Base-by-base conservation (phyloP, 1,140 invertebrate genomes). In the Drosophila mojavensis region DNA sequence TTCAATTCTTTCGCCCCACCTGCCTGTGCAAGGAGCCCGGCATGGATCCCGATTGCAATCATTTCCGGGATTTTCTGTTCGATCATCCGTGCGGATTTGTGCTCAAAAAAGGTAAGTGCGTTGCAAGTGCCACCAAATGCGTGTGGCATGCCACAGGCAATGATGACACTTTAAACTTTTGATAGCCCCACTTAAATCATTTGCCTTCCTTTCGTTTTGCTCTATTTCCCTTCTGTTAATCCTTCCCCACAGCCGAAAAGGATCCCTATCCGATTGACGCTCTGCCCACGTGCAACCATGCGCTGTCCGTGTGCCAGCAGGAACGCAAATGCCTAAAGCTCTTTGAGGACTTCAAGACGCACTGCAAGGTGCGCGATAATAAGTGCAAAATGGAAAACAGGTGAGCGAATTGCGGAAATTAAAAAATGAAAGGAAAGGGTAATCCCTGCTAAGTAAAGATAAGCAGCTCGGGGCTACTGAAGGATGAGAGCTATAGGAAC, bases 51-150 rank as follows among this genome's bases (percentile, higher is more conserved):
- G 96, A 97, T 83, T 98, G 97, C 93, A 98, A 97, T 94, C 96
- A 96, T 81, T 98, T 98, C 93, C 95, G 96, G 86, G 97, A 97
- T 93, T 97, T 97, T 91, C 94, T 98, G 56, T 98, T 97, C 92
- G 97, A 98, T 93, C 97, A 98, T 94, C 97, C 97, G 17, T 98
- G 97, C 93, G 95, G 97, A 78, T 96, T 96, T 92, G 97, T 97
- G 54, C 94, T 95, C 75, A 97, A 97, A 92, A 97, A 97, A 95
- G 97, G 97, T 97, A 93, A 93, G 94, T 45, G 26, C 20, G 20
- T 24, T 24, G 20, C 7, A 7, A 55, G n/a, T 13, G 55, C 39
- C 55, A 43, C 36, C 10, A 5, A 11, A 4, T 39, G 54, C 39
- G 20, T 56, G 54, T 26, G 54, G 36, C 33, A 41, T 41, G 36